A percentile compares a stretch with the other conserved stretches of the same genome.
Conservation (phyloP, 2,113 vertebrate species). For the Octodon degus region DNA sequence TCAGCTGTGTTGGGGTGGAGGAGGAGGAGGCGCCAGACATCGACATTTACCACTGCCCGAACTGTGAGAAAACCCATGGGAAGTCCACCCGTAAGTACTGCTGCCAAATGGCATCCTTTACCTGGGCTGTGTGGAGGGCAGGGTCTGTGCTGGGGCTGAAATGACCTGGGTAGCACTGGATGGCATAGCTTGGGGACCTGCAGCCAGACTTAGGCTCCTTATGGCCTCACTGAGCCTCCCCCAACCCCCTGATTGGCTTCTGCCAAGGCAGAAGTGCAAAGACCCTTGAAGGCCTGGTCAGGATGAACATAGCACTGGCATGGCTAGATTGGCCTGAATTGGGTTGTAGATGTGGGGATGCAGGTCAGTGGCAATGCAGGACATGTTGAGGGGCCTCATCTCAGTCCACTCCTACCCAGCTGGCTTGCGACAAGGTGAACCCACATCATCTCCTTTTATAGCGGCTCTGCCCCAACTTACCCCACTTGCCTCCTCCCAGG, state of each 20-base stretch:
- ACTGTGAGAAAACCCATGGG: constrained; percentile 97
- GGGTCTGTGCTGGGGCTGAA: neutral
- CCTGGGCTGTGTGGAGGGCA: rapidly evolving
- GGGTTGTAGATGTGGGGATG: neutral
- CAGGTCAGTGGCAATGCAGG: neutral
- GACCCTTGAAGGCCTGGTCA: neutral
- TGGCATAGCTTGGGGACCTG: neutral
- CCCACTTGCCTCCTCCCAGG: neutral
- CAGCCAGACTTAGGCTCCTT: neutral
- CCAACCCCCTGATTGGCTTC: neutral
- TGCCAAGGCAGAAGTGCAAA: neutral
- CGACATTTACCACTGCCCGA: constrained; percentile 98
- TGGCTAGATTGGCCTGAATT: neutral
- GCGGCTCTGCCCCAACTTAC: neutral
- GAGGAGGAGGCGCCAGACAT: constrained; percentile 98
- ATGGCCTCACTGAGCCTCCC: neutral
- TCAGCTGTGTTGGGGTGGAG: constrained; percentile 97
- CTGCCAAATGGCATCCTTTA: rapidly evolving
- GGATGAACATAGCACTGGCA: neutral
- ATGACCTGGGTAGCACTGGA: neutral
- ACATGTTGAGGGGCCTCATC: neutral
- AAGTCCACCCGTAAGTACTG: constrained; percentile 95
- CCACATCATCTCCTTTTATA: neutral
- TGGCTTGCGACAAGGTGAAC: neutral
- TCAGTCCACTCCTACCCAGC: neutral